These are phyloP conservation scores for Metellina segmentata DNA, from an alignment of 2,888 invertebrate species.

Conservation along the genomic window DNA sequence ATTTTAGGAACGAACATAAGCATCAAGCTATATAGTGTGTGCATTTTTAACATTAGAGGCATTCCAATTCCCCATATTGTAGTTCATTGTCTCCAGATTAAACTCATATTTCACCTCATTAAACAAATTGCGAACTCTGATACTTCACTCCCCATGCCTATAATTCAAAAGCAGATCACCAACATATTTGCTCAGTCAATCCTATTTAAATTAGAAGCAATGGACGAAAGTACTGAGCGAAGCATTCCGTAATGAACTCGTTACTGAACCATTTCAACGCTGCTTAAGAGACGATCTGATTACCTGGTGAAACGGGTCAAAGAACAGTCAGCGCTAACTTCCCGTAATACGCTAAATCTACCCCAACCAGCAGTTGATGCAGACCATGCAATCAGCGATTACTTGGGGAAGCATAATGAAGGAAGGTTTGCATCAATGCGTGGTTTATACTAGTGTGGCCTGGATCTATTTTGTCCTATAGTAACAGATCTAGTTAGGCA, in stretches of 20 bases:
- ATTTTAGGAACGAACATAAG: no score
- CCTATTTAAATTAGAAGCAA: neutral
- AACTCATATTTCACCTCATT: neutral
- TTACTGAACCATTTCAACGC: neutral
- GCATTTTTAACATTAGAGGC: no score
- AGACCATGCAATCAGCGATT: neutral
- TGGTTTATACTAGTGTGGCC: neutral
- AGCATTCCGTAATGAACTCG: neutral
- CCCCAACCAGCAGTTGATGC: neutral
- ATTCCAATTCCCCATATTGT: no score
- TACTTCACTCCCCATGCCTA: neutral
- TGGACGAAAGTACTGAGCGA: no score
- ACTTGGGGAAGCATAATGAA: neutral
- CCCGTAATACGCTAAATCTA: neutral
- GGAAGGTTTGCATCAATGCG: neutral
- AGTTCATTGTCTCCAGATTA: no score
- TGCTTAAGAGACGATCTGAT: neutral
- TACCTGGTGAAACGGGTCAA: neutral
- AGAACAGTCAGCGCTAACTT: neutral
- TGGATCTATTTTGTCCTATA: neutral
- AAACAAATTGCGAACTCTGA: neutral
- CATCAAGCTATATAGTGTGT: no score
- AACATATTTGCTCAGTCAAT: no score
- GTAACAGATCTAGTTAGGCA: no score
- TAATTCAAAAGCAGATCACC: neutral